Evolutionary conservation across 2,797 vertebrate species (phyloP), one percentile per base, ranked within the genome.

Genomic region (Etheostoma nigrum): DNA sequence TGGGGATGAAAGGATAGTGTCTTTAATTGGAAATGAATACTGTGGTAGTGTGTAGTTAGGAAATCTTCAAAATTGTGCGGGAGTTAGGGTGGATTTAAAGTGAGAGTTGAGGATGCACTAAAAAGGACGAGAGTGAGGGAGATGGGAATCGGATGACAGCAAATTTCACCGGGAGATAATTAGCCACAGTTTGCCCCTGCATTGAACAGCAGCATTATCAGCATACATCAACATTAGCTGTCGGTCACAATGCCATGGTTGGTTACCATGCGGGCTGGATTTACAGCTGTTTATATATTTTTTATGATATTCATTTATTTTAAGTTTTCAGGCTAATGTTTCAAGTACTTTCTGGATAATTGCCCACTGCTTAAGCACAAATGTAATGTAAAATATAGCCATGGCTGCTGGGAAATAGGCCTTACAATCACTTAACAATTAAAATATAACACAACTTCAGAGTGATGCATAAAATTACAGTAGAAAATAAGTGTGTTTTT

Each of bases 21-120:
- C 52, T 91, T 74, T 89, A 91, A 90, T 89, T 93, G 89, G 87
- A 90, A 91, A 94, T 90, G 77, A 92, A 88, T 88, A 74, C 75
- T 16, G 65, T 74, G 85, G 68, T 81, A 78, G 85, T 66, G 67
- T 78, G 73, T 69, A 68, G 83, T 88, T 81, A 62, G 78, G 73
- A 88, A 75, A 71, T 87, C 73, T 79, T 93, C 83, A 76, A 78
- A 76, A 70, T 82, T 71, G 67, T 81, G 60, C 16, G 0, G 78
- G 71, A 77, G 72, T 52, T 63, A 8, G 23, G 79, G 67, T 19
- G 16, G 79, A 47, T 84, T 88, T 82, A 78, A 78, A 76, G 61
- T 57, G 67, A 83, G 74, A 76, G 73, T 47, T 65, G 65, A 83
- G 61, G 72, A 78, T 65, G 72, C 53, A 68, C 62, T 25, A 59